Base-by-base conservation (phyloP, 2,797 vertebrate species). In the Trichosurus vulpecula region DNA sequence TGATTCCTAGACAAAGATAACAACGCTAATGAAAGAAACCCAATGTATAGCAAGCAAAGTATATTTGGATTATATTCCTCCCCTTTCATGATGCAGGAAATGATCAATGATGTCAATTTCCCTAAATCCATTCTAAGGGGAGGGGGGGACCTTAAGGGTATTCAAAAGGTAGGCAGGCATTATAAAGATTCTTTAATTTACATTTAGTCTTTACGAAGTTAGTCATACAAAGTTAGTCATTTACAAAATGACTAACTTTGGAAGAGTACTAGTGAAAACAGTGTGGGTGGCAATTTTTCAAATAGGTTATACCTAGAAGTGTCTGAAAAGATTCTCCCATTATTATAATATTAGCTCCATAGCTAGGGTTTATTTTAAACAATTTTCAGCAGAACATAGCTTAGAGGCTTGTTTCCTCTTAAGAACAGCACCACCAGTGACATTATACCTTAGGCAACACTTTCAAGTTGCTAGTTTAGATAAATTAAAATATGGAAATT, bases 391-490 rank as follows among this genome's bases (percentile, higher is more conserved):
- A 97, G 66, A 19, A 27, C 9, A 66, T n/a, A 19, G 27, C 52
- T 95, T 96, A 94, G 2, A 9, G 52, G 56, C 52, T 91, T 92
- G 52, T 47, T 29, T 91, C 93, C 4, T 95, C n/a, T 81, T 55
- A 90, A 96, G 93, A 97, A 96, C n/a, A 81, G 41, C 8, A 58
- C 29, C 16, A 90, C 6, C 52, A 54, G 19, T 54, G 52, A 94
- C 25, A 90, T 90, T 92, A 92, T 87, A 66, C 90, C 3, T 93
- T 54, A 89, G 74, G 92, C 8, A 94, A 94, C 1, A 1, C 25
- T 96, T 96, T 94, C 56, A 96, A 54, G 29, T 91, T 96, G 95
- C 57, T 95, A 55, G 41, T 52, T 93, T 91, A 52, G 29, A 95
- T 95, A 95, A 92, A 14, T 55, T 87, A 14, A 25, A 19, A 61